Evolutionary conservation across 2,113 vertebrate genomes (phyloP).

Genomic region (Atrichornis clamosus): DNA sequence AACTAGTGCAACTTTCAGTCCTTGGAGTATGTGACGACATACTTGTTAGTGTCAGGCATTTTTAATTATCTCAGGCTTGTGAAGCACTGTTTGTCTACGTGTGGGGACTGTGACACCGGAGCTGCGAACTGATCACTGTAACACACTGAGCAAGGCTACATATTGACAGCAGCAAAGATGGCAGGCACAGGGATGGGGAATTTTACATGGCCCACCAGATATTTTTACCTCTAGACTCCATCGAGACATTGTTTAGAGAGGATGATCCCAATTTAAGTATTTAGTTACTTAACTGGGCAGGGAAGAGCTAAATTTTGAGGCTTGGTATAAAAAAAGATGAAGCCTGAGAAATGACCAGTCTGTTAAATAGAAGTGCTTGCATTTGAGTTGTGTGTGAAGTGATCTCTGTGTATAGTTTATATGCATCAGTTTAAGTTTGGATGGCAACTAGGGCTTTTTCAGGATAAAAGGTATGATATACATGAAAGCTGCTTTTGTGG

Average conservation of each 20-base stretch:
- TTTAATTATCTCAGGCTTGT: neutral
- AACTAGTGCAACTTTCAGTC: neutral
- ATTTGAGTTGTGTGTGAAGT: constrained; percentile 38
- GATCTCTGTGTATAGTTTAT: constrained; percentile 39
- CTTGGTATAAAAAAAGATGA: neutral
- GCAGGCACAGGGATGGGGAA: neutral
- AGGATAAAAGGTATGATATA: constrained; percentile 52
- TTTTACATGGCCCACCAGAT: neutral
- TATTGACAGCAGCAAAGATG: neutral
- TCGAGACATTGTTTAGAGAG: neutral
- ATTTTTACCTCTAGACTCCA: neutral
- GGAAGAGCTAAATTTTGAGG: neutral
- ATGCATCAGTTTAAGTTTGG: constrained; percentile 9
- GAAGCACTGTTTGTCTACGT: neutral
- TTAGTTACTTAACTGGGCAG: neutral
- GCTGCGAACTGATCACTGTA: accelerated
- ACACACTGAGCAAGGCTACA: accelerated
- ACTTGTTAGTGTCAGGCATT: neutral
- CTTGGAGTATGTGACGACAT: neutral
- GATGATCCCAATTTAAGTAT: neutral
- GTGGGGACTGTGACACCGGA: neutral
- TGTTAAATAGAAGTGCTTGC: constrained; percentile 36
- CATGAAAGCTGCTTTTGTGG: constrained; percentile 56
- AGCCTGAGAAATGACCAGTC: neutral
- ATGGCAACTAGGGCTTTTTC: constrained; percentile 34